Conservation (phyloP, 2,888 invertebrate genomes). For the Dichetophora obliterata region DNA sequence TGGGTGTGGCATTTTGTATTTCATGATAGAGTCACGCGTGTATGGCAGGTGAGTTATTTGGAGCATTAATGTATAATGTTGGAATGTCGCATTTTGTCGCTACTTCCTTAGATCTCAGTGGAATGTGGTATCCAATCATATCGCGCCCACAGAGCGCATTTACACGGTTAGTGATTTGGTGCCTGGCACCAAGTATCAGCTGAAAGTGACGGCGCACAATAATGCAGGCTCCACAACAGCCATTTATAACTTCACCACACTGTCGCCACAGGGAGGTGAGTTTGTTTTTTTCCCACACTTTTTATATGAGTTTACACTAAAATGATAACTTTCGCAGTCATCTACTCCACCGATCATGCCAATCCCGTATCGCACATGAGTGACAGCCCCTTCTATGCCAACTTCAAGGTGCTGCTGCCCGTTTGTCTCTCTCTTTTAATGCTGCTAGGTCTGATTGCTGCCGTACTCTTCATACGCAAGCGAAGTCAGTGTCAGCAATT, state of each 20-base stretch:
- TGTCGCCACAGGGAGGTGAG: slow-evolving; percentile 82
- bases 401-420: slow-evolving; percentile 75
- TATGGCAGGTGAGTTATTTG: slow-evolving; percentile 64
- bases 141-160: slow-evolving; percentile 84
- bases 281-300: slow-evolving; percentile 47
- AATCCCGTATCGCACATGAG: slow-evolving; percentile 79
- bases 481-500: slow-evolving; percentile 75
- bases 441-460: slow-evolving; percentile 76
- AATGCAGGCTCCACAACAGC: slow-evolving; percentile 88
- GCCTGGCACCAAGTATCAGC: slow-evolving; percentile 80
- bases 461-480: slow-evolving; percentile 79
- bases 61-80: background rate
- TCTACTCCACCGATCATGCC: slow-evolving; percentile 76
- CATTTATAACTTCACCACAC: slow-evolving; percentile 87
- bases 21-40: slow-evolving; percentile 83
- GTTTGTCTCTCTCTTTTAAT: slow-evolving; percentile 78
- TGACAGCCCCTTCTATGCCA: slow-evolving; percentile 76
- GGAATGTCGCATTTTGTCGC: background rate
- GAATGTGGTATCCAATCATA: slow-evolving; percentile 85
- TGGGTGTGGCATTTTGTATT: slow-evolving; percentile 88
- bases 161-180: slow-evolving; percentile 83
- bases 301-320: background rate
- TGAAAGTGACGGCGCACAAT: slow-evolving; percentile 85
- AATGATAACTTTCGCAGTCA: slow-evolving; percentile 58
- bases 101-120: slow-evolving; percentile 72